A percentile compares a stretch with the other conserved stretches of the same genome.
Conservation (phyloP, 2,888 invertebrate genomes). For the Parnassius smintheus region DNA sequence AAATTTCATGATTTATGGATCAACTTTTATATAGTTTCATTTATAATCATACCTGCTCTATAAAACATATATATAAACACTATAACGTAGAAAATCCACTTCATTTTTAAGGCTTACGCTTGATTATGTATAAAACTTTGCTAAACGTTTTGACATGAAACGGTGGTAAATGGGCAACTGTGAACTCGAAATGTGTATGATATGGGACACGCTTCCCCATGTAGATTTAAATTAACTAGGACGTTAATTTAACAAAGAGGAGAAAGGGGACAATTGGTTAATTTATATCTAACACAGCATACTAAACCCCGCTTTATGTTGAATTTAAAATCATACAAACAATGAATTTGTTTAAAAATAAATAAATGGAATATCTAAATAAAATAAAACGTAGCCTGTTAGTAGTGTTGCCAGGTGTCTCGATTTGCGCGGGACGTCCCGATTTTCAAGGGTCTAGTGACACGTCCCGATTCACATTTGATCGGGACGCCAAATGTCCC, state of each 20-base stretch:
- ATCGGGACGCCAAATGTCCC: too few relatives aligned
- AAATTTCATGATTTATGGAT: not conserved
- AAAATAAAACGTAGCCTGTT: too few relatives aligned
- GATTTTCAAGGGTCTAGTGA: too few relatives aligned
- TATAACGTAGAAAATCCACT: slow-evolving; percentile 60
- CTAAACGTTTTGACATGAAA: not conserved
- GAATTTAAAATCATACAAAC: too few relatives aligned
- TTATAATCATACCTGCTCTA: slow-evolving; percentile 49
- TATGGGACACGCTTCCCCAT: slow-evolving; percentile 31
- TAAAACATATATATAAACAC: slow-evolving; percentile 59
- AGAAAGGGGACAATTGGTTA: slow-evolving; percentile 7
- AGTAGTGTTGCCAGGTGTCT: too few relatives aligned
- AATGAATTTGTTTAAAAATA: too few relatives aligned
- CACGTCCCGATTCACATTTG: too few relatives aligned
- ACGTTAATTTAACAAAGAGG: slow-evolving; percentile 38
- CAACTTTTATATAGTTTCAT: not conserved
- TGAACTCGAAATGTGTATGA: slow-evolving; percentile 36
- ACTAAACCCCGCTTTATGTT: too few relatives aligned
- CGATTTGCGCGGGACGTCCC: too few relatives aligned
- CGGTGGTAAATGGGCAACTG: slow-evolving; percentile 27
- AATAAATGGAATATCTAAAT: too few relatives aligned
- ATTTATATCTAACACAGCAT: not conserved
- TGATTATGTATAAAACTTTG: slow-evolving; percentile 2
- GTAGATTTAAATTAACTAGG: slow-evolving; percentile 39
- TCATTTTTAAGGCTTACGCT: slow-evolving; percentile 44